Evolutionary conservation across 30 jellyfish, hydroid and myxozoan species (phyloP).

Genomic region (Sanderia malayensis): DNA sequence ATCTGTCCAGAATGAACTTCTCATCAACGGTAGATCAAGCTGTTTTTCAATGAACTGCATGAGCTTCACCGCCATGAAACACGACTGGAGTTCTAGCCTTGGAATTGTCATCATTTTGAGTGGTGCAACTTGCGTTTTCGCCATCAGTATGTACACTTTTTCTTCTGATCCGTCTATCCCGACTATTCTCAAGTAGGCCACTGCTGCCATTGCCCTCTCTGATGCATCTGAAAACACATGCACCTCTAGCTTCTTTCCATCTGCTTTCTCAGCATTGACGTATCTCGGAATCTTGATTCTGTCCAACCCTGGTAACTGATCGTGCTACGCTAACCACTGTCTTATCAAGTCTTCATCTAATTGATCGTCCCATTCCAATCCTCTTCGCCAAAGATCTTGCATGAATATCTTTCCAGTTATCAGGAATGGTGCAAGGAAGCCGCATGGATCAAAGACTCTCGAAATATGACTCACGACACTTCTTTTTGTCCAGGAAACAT

Average conservation of each 20-base stretch:
- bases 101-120: constrained; percentile 33
- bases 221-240: constrained; percentile 55
- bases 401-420: constrained; percentile 15
- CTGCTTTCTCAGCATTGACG: constrained; percentile 17
- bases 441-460: constrained; percentile 52
- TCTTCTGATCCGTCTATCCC: constrained; percentile 25
- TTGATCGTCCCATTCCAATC: constrained; percentile 48
- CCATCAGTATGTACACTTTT: constrained; percentile 17
- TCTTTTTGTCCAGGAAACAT: constrained; percentile 43
- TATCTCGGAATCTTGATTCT: constrained; percentile 27
- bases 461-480: constrained; percentile 26
- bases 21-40: constrained; percentile 6
- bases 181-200: constrained; percentile 26
- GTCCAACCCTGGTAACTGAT: constrained; percentile 27
- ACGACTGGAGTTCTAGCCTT: constrained; percentile 50
- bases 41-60: constrained; percentile 19
- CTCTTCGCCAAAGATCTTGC: constrained; percentile 44
- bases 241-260: constrained; percentile 26
- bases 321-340: constrained; percentile 32
- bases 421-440: constrained; percentile 48
- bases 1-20: constrained; percentile 48
- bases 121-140: constrained; percentile 51
- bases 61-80: constrained; percentile 38
- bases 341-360: constrained; percentile 19
- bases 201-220: constrained; percentile 55